Evolutionary conservation across 2,888 invertebrate genomes (phyloP).

Genomic region (Trichacis sp.): DNA sequence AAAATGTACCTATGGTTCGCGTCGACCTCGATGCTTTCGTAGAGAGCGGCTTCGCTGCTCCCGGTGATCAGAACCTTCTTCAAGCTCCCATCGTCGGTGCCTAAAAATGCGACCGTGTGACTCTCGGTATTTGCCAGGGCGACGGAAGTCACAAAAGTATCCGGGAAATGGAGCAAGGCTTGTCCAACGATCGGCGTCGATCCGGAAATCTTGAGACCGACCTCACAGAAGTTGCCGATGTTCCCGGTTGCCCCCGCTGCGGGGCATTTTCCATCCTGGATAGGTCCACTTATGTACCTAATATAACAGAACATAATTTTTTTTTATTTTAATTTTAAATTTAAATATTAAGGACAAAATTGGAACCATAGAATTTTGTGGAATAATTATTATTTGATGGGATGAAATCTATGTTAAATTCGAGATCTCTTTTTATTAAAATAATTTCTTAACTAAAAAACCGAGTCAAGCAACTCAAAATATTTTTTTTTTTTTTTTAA

Average conservation of each 20-base stretch:
- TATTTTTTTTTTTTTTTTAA: too few species aligned
- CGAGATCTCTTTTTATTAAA: too few species aligned
- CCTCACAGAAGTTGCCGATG: conserved; percentile 92
- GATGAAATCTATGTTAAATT: too few species aligned
- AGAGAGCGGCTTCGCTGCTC: conserved; percentile 80
- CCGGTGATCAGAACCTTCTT: conserved; percentile 87
- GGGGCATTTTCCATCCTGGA: conserved; percentile 92
- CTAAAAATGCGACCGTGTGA: conserved; percentile 94
- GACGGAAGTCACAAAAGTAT: conserved; percentile 85
- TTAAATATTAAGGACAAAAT: too few species aligned
- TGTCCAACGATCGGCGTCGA: conserved; percentile 84
- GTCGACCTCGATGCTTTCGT: conserved; percentile 88
- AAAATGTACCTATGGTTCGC: conserved; percentile 80
- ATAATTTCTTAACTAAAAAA: too few species aligned
- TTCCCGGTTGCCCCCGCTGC: conserved; percentile 88
- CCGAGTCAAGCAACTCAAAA: too few species aligned
- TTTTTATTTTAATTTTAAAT: too few species aligned
- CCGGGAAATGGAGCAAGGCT: conserved; percentile 82
- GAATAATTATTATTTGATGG: too few species aligned
- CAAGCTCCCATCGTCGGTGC: conserved; percentile 85
- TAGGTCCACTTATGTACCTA: conserved; percentile 92
- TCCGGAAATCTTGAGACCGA: conserved; percentile 92
- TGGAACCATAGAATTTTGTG: too few species aligned
- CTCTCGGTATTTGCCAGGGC: conserved; percentile 89
- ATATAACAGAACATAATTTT: too few species aligned